Percentiles rank a stretch among this genome's conserved stretches.
These are phyloP conservation scores for Lasioglossum morio DNA, from an alignment of 2,888 invertebrate species.

Conservation along the genomic window DNA sequence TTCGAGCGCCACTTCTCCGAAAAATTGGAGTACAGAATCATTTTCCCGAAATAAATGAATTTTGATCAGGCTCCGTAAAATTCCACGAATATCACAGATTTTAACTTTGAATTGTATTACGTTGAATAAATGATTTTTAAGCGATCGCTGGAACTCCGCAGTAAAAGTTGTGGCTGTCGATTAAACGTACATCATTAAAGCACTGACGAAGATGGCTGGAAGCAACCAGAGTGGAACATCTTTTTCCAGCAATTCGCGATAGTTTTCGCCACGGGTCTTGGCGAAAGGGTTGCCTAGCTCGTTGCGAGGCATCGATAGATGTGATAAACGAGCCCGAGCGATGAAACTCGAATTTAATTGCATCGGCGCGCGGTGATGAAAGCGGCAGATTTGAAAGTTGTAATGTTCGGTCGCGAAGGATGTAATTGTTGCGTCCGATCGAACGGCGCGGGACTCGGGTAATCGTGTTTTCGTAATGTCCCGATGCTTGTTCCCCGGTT, in stretches of 20 bases:
- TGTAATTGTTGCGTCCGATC: constrained; percentile 14
- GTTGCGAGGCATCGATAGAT: constrained; percentile 8
- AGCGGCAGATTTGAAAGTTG: constrained; percentile 49
- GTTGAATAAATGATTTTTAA: not conserved
- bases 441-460: constrained; percentile 15
- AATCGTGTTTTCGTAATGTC: constrained; percentile 29
- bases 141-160: not conserved
- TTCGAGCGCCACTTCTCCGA: too few relatives aligned
- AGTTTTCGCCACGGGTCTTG: not conserved
- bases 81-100: too few relatives aligned
- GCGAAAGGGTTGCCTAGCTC: not conserved
- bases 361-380: constrained; percentile 37
- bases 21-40: not conserved
- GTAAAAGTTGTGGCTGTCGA: not conserved
- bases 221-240: not conserved
- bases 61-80: too few relatives aligned
- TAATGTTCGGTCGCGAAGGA: constrained; percentile 6
- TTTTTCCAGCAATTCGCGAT: constrained; percentile 1
- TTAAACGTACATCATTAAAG: not conserved
- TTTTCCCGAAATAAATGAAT: not conserved
- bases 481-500: not conserved
- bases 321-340: not conserved
- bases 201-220: not conserved
- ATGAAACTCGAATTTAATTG: constrained; percentile 32
- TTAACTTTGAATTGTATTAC: too few relatives aligned